phyloP scores from a whole-genome alignment of 2,888 invertebrate species.

The Ochropleura leucogaster region DNA sequence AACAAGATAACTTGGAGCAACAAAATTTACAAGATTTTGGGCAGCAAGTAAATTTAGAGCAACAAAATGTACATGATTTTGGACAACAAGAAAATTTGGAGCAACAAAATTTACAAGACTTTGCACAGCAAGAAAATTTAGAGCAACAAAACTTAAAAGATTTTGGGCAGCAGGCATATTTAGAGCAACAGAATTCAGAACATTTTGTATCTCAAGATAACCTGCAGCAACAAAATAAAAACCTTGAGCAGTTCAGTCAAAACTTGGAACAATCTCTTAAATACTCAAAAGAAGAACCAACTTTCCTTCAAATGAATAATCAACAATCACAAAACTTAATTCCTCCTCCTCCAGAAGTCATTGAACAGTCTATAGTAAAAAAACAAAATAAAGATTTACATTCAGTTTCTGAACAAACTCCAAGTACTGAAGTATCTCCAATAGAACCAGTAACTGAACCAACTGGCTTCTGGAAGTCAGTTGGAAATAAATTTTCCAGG shows the following conservation, averaged over 20 bases:
- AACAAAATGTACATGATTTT: slow-evolving; percentile 32
- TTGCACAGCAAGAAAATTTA: slow-evolving; percentile 2
- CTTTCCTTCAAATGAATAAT: slow-evolving; percentile 23
- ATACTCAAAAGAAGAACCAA: slow-evolving; percentile 37
- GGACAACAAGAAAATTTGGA: neutral
- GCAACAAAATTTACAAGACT: slow-evolving; percentile 30
- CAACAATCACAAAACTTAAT: slow-evolving; percentile 5
- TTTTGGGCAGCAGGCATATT: slow-evolving; percentile 24
- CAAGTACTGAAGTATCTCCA: slow-evolving; percentile 54
- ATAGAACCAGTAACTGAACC: slow-evolving; percentile 76
- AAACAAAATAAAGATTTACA: slow-evolving; percentile 38
- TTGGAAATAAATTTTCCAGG: slow-evolving; percentile 88
- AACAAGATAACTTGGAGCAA: slow-evolving; percentile 14
- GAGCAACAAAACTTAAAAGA: slow-evolving; percentile 31
- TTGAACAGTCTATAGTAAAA: slow-evolving; percentile 34
- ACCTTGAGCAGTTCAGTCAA: slow-evolving; percentile 42
- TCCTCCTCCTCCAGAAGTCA: slow-evolving; percentile 20
- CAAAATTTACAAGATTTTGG: slow-evolving; percentile 18
- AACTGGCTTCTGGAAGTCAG: slow-evolving; percentile 90
- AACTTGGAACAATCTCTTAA: slow-evolving; percentile 22
- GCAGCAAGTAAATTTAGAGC: neutral
- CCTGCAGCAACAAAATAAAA: slow-evolving; percentile 55
- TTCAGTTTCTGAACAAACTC: slow-evolving; percentile 17
- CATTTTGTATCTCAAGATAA: slow-evolving; percentile 49
- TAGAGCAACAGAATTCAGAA: slow-evolving; percentile 55